Conservation (phyloP, 1,140 invertebrate species). For the Zaprionus lachaisei region DNA sequence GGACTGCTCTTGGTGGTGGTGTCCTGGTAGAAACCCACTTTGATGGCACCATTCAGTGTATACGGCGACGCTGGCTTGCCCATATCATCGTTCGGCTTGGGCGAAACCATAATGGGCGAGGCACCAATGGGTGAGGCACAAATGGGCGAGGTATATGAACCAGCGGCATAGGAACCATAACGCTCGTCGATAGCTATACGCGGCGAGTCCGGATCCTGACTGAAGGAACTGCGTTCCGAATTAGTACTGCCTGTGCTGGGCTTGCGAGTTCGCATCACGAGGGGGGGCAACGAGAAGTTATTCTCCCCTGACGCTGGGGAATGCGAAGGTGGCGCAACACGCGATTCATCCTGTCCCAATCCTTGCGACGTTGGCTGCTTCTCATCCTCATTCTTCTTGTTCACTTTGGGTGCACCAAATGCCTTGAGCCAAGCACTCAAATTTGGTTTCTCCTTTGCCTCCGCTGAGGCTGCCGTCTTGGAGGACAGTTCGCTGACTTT, state of each 20-base stretch:
- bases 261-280: conserved; percentile 86
- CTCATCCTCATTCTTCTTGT: conserved; percentile 81
- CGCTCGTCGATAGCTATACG: conserved; percentile 87
- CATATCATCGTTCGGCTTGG: conserved; percentile 85
- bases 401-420: conserved; percentile 91
- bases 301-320: conserved; percentile 63
- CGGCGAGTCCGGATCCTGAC: conserved; percentile 90
- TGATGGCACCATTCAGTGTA: conserved; percentile 89
- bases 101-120: conserved; percentile 86
- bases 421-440: conserved; percentile 96
- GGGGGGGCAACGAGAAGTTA: conserved; percentile 74
- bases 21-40: conserved; percentile 92
- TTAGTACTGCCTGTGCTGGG: conserved; percentile 90
- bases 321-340: conserved; percentile 56
- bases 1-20: conserved; percentile 90
- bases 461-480: conserved; percentile 68
- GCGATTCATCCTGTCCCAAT: conserved; percentile 32
- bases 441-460: conserved; percentile 90
- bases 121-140: conserved; percentile 86
- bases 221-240: conserved; percentile 90
- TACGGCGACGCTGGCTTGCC: conserved; percentile 87
- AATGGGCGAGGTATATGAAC: conserved; percentile 88
- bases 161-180: conserved; percentile 86
- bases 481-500: conserved; percentile 82
- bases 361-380: conserved; percentile 57